phyloP scores from a whole-genome alignment of 2,888 invertebrate species.

The Leucozona laternaria region DNA sequence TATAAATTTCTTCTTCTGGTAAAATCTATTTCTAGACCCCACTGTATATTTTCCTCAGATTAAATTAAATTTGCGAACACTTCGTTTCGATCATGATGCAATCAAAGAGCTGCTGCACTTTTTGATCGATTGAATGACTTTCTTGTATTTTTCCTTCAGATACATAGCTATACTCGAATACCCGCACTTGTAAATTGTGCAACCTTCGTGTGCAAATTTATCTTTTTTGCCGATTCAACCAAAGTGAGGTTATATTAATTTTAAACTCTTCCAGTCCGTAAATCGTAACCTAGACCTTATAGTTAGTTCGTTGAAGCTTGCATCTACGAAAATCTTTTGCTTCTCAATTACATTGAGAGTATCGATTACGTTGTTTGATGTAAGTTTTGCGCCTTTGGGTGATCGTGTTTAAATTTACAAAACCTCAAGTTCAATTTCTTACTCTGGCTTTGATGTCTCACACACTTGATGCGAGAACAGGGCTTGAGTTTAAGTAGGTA shows the following conservation, averaged over 20 bases:
- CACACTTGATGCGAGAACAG: not conserved
- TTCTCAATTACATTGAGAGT: constrained; percentile 44
- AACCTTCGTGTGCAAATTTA: constrained; percentile 5
- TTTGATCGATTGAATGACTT: constrained; percentile 74
- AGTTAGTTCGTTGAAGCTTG: not conserved
- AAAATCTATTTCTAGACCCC: not conserved
- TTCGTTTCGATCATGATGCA: constrained; percentile 62
- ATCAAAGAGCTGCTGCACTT: constrained; percentile 51
- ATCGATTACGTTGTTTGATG: constrained; percentile 63
- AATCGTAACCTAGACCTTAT: constrained; percentile 33
- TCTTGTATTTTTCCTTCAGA: constrained; percentile 31
- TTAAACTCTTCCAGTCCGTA: not conserved
- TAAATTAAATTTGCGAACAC: constrained; percentile 49
- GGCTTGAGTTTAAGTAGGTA: not conserved
- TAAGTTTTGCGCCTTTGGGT: constrained; percentile 50
- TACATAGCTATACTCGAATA: not conserved
- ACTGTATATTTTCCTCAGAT: constrained; percentile 12
- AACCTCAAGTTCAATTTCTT: constrained; percentile 34
- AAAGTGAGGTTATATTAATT: constrained; percentile 22
- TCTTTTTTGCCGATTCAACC: not conserved
- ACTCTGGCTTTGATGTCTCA: not conserved
- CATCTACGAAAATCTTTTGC: constrained; percentile 35
- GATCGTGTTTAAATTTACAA: constrained; percentile 60
- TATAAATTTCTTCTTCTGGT: no score
- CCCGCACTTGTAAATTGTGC: constrained; percentile 9